Evolutionary conservation across 2,113 vertebrate species (phyloP), one percentile per base, ranked within the genome.

Genomic region (Bufo gargarizans): DNA sequence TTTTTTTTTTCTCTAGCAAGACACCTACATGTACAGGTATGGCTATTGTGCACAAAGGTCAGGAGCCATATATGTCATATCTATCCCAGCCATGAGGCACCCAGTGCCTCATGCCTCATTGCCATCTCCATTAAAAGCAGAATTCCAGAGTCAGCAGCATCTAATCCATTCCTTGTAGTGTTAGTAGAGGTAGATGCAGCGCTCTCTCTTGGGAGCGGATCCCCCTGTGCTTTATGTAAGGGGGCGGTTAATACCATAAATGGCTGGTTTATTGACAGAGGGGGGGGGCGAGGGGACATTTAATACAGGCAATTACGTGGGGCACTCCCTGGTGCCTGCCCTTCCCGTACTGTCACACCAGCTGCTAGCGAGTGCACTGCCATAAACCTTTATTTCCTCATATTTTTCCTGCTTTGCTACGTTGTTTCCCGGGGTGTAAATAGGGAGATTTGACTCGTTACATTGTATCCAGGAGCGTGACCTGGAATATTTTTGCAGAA

Each of bases 251-350:
- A 82, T 11, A 53, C 9, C 33, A 56, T 69, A 80, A 71, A 56
- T 45, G 77, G 22, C 55, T 50, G 71, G 43, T 84, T 83, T 84
- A 77, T 88, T 72, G 56, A 53, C 20, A 56, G 49, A 76, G 85
- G 53, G 50, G 5, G 69, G 72, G 56, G 14, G 22, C 55, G 59
- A 16, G 9, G 67, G 79, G 71, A 84, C 72, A 88, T 88, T 84
- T 67, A 83, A 88, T 88, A 63, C 80, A 19, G 69, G 72, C 82
- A 84, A 77, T 78, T 84, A 89, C 50, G 67, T 10, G 56, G 33
- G 81, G 61, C 87, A 89, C 87, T 89, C 87, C 87, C 87, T 53
- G 20, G 71, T 76, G 86, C 58, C 71, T 88, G 79, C 86, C 71
- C 19, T 84, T 88, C 45, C 22, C 74, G 53, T 67, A 79, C 71